Evolutionary conservation across 1,140 invertebrate species (phyloP), one percentile per base, ranked within the genome.

Genomic region (Maconellicoccus hirsutus): DNA sequence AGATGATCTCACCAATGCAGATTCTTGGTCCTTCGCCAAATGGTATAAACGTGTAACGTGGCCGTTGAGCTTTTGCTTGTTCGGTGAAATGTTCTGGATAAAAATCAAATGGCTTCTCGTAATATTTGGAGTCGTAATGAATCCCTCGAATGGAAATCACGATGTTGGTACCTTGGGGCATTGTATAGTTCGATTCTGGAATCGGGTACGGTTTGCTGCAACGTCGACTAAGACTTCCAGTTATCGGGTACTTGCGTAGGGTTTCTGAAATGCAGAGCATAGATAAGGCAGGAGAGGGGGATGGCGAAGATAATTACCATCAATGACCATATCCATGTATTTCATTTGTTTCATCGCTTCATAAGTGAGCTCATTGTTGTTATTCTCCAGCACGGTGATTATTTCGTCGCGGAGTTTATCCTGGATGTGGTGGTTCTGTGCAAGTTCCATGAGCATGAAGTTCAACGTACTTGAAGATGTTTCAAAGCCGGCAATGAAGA

Each of bases 1-100:
- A 61, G n/a, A 61, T 21, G n/a, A 21, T 27, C 73, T 80, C 79
- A 83, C 83, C 83, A 71, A 89, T 86, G 76, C 87, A 89, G 72
- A 86, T 85, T 69, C 86, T 79, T 1, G 85, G 84, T 4, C 87
- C 88, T 70, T 84, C 85, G 19, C 86, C 87, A 76, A 90, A 89
- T 1, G 87, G 86, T 72, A 87, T 78, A 74, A 84, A 89, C 0
- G 82, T 74, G n/a, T 76, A 83, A 1, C 79, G 75, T 7, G 74
- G 71, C 71, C 79, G 77, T 22, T 59, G 72, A 3, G 39, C 59
- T 63, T 70, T 74, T 22, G 73, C 72, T 59, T 74, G 72, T 0
- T 2, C 4, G n/a, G 42, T 42, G 38, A 75, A 75, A 73, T 87
- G 79, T 52, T 88, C 85, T 0, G 89, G 89, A 78, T 87, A 80